Conservation (phyloP, 2,888 invertebrate genomes). For the Athrips mouffetella region DNA sequence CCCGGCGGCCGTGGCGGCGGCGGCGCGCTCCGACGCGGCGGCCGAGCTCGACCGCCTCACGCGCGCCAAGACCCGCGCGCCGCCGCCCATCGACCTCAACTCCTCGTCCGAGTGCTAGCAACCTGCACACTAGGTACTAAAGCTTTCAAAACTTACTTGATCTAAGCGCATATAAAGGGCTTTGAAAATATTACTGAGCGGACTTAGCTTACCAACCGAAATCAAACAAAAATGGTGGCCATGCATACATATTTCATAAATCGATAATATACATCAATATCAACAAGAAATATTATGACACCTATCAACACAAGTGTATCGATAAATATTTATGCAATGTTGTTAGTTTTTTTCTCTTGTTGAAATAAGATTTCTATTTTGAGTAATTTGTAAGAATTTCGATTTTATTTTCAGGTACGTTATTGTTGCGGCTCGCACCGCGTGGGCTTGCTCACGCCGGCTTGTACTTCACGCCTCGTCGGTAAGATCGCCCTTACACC, state of each 20-base stretch:
- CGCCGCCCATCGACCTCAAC: slow-evolving; percentile 83
- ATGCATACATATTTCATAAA: too few relatives aligned
- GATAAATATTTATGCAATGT: neutral
- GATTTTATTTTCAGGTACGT: slow-evolving; percentile 34
- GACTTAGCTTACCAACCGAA: too few relatives aligned
- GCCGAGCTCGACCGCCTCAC: slow-evolving; percentile 95
- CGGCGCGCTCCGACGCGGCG: slow-evolving; percentile 87
- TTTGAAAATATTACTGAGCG: too few relatives aligned
- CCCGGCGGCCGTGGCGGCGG: slow-evolving; percentile 71
- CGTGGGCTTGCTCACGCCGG: slow-evolving; percentile 28
- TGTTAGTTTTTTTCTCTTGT: too few relatives aligned
- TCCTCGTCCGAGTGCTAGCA: slow-evolving; percentile 64
- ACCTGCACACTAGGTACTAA: too few relatives aligned
- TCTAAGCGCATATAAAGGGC: too few relatives aligned
- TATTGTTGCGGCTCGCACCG: slow-evolving; percentile 28
- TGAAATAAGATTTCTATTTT: too few relatives aligned
- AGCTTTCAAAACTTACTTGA: too few relatives aligned
- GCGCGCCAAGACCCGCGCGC: slow-evolving; percentile 82
- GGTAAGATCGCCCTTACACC: slow-evolving; percentile 26
- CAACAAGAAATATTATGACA: too few relatives aligned
- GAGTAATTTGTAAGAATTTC: neutral
- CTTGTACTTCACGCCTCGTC: slow-evolving; percentile 36
- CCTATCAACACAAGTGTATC: too few relatives aligned
- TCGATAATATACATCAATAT: too few relatives aligned
- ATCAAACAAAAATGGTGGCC: too few relatives aligned